phyloP scores from a whole-genome alignment of 2,797 vertebrate species.

The Pelochelys cantorii region DNA sequence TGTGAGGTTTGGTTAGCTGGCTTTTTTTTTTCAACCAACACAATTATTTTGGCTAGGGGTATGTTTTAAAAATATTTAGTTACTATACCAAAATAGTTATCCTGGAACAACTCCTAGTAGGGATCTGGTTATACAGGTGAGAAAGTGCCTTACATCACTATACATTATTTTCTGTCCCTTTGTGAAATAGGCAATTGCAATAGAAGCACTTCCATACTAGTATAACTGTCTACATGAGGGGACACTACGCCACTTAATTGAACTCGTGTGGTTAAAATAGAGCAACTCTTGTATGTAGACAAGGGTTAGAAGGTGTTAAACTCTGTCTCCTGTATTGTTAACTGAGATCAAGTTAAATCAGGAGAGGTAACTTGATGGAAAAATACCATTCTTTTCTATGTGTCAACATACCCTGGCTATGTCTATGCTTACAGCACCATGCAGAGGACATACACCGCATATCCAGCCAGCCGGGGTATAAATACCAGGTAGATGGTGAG shows the following conservation, averaged over 20 bases:
- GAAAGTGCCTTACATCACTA: background rate
- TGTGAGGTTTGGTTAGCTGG: background rate
- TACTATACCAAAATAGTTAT: background rate
- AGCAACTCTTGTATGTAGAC: background rate
- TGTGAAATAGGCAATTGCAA: background rate
- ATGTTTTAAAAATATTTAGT: background rate
- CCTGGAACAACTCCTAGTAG: background rate
- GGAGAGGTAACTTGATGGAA: background rate
- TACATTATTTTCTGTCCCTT: background rate
- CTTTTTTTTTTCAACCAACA: no score
- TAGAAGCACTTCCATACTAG: background rate
- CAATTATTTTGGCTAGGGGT: background rate
- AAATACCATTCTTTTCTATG: background rate
- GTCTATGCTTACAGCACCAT: no score
- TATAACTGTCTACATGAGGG: background rate
- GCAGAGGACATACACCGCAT: background rate
- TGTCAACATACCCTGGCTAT: accelerated
- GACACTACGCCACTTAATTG: background rate
- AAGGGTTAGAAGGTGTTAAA: background rate
- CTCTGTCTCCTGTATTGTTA: background rate
- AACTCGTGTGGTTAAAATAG: background rate
- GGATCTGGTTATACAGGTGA: background rate
- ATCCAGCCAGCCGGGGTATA: background rate
- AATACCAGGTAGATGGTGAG: background rate
- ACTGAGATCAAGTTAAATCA: accelerated